Evolutionary conservation across 2,888 invertebrate genomes (phyloP).

Genomic region (Nebria brevicollis): DNA sequence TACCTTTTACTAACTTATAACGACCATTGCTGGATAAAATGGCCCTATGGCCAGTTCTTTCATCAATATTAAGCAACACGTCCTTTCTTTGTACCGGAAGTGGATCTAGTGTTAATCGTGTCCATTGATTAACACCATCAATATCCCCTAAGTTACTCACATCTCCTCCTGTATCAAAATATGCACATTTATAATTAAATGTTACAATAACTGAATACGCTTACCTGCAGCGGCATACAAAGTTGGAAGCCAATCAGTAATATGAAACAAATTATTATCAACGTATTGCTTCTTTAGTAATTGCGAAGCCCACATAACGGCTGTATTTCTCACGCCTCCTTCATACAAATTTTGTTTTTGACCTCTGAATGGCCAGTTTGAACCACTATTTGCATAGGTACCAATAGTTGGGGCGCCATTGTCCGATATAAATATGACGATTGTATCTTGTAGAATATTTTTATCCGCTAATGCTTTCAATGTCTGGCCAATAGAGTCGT

Average conservation of each 20-base stretch:
- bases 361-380: constrained; percentile 84
- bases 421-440: constrained; percentile 88
- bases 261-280: no score
- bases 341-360: constrained; percentile 86
- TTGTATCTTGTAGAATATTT: constrained; percentile 80
- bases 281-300: constrained; percentile 63
- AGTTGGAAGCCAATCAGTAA: no score
- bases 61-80: neutral
- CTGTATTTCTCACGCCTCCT: constrained; percentile 82
- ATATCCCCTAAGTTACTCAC: neutral
- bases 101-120: no score
- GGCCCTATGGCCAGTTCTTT: no score
- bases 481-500: constrained; percentile 72
- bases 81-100: neutral
- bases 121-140: no score
- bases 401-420: constrained; percentile 86
- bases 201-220: no score
- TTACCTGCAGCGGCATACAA: constrained; percentile 54
- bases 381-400: constrained; percentile 71
- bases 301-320: constrained; percentile 78
- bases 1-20: no score
- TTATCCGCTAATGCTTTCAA: constrained; percentile 69
- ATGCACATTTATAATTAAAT: neutral
- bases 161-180: neutral
- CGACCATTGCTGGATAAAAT: no score